Conservation (phyloP, 2,888 invertebrate species). For the Hypomecis atomaria region DNA sequence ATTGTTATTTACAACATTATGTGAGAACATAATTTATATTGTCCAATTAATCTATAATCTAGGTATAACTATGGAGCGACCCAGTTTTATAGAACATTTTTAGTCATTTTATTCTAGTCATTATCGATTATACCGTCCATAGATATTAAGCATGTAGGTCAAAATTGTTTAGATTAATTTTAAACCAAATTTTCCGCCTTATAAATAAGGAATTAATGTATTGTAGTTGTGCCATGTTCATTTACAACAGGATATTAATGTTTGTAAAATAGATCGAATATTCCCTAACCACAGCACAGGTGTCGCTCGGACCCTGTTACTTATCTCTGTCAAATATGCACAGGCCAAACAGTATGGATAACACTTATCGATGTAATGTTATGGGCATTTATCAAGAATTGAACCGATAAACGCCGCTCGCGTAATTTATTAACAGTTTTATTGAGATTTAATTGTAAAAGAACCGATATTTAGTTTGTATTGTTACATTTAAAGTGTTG, state of each 20-base stretch:
- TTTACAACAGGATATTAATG: slow-evolving; percentile 13
- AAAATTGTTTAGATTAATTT: slow-evolving; percentile 21
- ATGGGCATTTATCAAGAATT: slow-evolving; percentile 51
- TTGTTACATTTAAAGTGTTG: too few relatives aligned
- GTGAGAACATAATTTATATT: slow-evolving; percentile 30
- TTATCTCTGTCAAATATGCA: slow-evolving; percentile 28
- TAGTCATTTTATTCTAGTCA: slow-evolving; percentile 37
- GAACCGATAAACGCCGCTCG: slow-evolving; percentile 46
- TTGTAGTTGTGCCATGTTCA: slow-evolving; percentile 15
- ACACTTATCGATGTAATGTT: slow-evolving; percentile 50
- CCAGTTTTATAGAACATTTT: slow-evolving; percentile 26
- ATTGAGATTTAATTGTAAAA: slow-evolving; percentile 2
- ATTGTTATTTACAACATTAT: slow-evolving; percentile 31
- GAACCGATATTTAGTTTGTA: not conserved
- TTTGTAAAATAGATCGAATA: slow-evolving; percentile 6
- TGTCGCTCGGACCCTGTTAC: slow-evolving; percentile 25
- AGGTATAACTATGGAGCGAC: slow-evolving; percentile 14
- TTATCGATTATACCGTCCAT: slow-evolving; percentile 33
- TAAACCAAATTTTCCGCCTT: slow-evolving; percentile 39
- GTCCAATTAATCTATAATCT: slow-evolving; percentile 26
- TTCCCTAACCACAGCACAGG: slow-evolving; percentile 6
- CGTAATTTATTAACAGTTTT: slow-evolving; percentile 37
- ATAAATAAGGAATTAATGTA: slow-evolving; percentile 27
- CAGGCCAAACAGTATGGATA: slow-evolving; percentile 40
- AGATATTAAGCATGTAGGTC: slow-evolving; percentile 17